Conservation (phyloP, 2,888 invertebrate species). For the Amphipoea lucens region DNA sequence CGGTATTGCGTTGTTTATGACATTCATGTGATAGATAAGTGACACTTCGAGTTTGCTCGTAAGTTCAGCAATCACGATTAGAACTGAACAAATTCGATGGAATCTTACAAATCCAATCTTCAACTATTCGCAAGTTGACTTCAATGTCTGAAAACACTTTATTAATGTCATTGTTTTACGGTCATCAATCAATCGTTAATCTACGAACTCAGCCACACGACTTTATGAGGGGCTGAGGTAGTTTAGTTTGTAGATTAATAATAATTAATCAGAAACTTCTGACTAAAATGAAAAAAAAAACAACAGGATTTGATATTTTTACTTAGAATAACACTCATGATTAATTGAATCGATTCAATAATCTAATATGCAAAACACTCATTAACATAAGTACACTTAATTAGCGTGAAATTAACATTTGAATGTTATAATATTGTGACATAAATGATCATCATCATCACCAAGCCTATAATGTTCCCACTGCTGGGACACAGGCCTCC, state of each 20-base stretch:
- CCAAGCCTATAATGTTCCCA: too few relatives aligned
- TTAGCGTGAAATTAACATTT: constrained; percentile 40
- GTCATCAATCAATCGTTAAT: not conserved
- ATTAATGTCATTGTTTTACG: not conserved
- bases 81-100: not conserved
- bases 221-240: not conserved
- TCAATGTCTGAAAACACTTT: not conserved
- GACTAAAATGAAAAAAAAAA: not conserved
- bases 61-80: not conserved
- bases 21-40: not conserved
- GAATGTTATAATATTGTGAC: constrained; percentile 28
- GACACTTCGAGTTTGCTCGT: constrained; percentile 1
- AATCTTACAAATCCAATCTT: not conserved
- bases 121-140: not conserved
- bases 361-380: constrained; percentile 34
- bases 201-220: not conserved
- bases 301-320: too few relatives aligned
- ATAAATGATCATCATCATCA: constrained; percentile 11
- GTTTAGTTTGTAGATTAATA: not conserved
- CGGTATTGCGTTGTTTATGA: constrained; percentile 34
- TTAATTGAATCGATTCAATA: constrained; percentile 14
- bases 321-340: not conserved
- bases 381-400: constrained; percentile 51
- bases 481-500: too few relatives aligned
- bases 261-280: not conserved